A percentile compares a stretch with the other conserved stretches of the same genome.
These are phyloP conservation scores for Drosophila colorata DNA, from an alignment of 2,888 invertebrate genomes.

Conservation along the genomic window DNA sequence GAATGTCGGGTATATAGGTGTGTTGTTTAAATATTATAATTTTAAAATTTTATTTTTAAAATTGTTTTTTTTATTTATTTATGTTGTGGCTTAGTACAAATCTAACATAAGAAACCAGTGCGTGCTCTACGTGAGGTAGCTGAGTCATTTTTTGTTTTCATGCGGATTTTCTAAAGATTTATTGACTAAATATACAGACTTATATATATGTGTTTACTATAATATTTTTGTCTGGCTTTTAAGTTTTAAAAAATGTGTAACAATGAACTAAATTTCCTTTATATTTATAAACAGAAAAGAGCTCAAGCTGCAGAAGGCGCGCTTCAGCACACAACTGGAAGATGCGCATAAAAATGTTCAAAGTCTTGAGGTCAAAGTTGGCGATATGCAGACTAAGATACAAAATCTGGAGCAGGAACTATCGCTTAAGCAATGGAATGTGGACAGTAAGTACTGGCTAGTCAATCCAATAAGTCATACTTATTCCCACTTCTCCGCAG, in stretches of 20 bases:
- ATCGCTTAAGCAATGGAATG: slow-evolving; percentile 84
- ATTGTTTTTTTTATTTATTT: slow-evolving; percentile 26
- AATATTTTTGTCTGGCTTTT: slow-evolving; percentile 40
- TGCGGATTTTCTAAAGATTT: slow-evolving; percentile 46
- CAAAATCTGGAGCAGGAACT: slow-evolving; percentile 84
- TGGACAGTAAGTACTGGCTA: slow-evolving; percentile 83
- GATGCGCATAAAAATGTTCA: slow-evolving; percentile 84
- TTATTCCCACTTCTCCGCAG: slow-evolving; percentile 48
- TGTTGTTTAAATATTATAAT: slow-evolving; percentile 18
- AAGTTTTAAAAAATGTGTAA: slow-evolving; percentile 23
- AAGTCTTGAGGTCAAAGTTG: slow-evolving; percentile 81
- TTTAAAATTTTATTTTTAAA: not conserved
- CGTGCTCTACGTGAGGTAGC: slow-evolving; percentile 58
- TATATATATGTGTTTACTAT: slow-evolving; percentile 3
- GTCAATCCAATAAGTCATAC: too few relatives aligned
- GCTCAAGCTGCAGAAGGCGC: slow-evolving; percentile 82
- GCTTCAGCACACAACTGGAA: slow-evolving; percentile 83
- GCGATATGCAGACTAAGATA: slow-evolving; percentile 83
- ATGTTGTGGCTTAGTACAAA: slow-evolving; percentile 11
- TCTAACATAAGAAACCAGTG: slow-evolving; percentile 41
- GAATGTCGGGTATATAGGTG: slow-evolving; percentile 23
- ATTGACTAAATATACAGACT: slow-evolving; percentile 45
- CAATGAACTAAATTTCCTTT: not conserved
- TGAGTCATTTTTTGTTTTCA: slow-evolving; percentile 62
- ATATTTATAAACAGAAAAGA: slow-evolving; percentile 79